These are phyloP conservation scores for Coronaproctus castanopsis DNA, from an alignment of 2,888 invertebrate genomes.

Conservation along the genomic window DNA sequence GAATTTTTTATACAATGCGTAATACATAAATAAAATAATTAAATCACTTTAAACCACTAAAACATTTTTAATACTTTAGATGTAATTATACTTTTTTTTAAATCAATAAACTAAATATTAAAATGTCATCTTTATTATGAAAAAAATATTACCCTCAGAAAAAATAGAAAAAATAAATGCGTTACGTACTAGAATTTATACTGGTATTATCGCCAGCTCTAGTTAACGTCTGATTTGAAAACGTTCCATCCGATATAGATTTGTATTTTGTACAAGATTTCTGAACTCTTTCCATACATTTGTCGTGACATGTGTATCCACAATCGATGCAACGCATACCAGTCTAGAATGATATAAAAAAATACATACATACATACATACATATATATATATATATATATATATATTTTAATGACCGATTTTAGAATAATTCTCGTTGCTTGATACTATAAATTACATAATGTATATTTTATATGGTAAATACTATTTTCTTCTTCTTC, in stretches of 20 bases:
- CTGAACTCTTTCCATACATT: slow-evolving; percentile 69
- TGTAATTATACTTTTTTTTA: no score
- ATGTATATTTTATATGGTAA: no score
- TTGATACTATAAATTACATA: no score
- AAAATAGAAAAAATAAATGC: background rate
- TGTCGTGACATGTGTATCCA: slow-evolving; percentile 86
- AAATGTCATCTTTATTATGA: no score
- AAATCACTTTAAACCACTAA: no score
- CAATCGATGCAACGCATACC: slow-evolving; percentile 69
- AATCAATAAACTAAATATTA: no score
- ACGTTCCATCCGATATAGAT: slow-evolving; percentile 35
- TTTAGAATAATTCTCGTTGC: no score
- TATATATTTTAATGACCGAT: background rate
- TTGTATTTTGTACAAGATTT: slow-evolving; percentile 68
- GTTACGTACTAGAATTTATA: slow-evolving; percentile 40
- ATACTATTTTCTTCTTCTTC: no score
- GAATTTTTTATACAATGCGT: no score
- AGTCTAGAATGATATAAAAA: slow-evolving; percentile 27
- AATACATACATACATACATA: background rate
- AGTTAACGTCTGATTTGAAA: slow-evolving; percentile 33
- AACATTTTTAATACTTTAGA: no score
- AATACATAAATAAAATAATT: no score
- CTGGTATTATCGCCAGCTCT: slow-evolving; percentile 46
- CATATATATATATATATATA: background rate
- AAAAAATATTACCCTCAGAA: no score